phyloP scores from a whole-genome alignment of 2,113 vertebrate genomes.

The Coreoperca whiteheadi region DNA sequence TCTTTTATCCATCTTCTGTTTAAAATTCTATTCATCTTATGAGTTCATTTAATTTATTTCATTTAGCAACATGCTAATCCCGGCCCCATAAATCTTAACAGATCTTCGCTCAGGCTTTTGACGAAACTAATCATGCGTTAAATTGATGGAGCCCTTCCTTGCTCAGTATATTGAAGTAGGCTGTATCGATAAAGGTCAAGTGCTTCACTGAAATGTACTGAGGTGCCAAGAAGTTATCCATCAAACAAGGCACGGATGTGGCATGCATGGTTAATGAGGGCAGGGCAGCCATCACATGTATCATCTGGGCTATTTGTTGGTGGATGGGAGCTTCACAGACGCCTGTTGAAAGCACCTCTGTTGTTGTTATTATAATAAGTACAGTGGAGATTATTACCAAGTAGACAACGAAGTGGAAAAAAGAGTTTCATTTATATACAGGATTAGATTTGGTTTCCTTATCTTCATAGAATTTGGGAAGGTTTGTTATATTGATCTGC shows the following conservation, averaged over 20 bases:
- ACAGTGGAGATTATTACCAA: neutral
- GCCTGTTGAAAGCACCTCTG: constrained; percentile 31
- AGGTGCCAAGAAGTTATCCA: constrained; percentile 70
- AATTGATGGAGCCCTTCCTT: constrained; percentile 66
- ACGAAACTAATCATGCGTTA: constrained; percentile 63
- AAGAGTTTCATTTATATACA: neutral
- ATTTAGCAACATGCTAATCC: constrained; percentile 50
- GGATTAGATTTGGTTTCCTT: neutral
- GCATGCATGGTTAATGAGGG: constrained; percentile 62
- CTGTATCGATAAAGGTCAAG: constrained; percentile 76
- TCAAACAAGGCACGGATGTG: constrained; percentile 67
- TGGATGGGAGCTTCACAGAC: constrained; percentile 28
- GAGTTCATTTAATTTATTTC: constrained; percentile 36
- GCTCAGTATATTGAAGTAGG: constrained; percentile 70
- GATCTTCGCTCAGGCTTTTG: constrained; percentile 37
- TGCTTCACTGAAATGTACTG: constrained; percentile 63
- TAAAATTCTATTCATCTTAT: constrained; percentile 49
- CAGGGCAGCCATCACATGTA: constrained; percentile 25
- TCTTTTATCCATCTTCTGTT: constrained; percentile 58
- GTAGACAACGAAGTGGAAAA: neutral
- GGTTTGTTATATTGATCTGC: neutral
- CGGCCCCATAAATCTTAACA: constrained; percentile 45
- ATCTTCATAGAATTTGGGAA: neutral
- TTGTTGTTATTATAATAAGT: neutral
- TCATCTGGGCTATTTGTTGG: constrained; percentile 37